These are phyloP conservation scores for Thalassarche chlororhynchos DNA, from an alignment of 2,113 vertebrate genomes.

Conservation along the genomic window DNA sequence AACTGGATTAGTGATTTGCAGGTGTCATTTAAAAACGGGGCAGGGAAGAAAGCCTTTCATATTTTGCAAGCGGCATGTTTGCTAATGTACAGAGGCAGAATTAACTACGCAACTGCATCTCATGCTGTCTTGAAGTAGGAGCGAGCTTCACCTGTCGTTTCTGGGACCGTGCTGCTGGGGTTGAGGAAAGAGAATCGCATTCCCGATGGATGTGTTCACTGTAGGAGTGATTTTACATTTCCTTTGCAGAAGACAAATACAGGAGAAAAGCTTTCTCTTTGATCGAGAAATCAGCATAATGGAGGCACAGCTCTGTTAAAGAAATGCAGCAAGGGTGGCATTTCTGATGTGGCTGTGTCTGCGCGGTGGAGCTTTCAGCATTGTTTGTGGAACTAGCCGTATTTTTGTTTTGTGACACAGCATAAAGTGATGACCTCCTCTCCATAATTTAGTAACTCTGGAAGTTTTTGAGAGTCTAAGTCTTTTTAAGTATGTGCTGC, in stretches of 20 bases:
- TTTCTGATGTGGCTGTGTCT: background rate
- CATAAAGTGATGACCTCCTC: background rate
- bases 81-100: background rate
- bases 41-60: slow-evolving; percentile 40
- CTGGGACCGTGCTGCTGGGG: background rate
- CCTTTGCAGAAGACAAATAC: background rate
- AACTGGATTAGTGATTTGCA: slow-evolving; percentile 57
- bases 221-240: background rate
- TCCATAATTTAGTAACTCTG: background rate
- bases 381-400: background rate
- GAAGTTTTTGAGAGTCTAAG: background rate
- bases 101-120: background rate
- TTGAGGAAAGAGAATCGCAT: background rate
- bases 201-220: background rate
- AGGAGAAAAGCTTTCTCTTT: background rate
- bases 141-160: background rate
- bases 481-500: background rate
- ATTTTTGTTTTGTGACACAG: background rate
- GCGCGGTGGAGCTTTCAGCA: background rate
- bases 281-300: background rate
- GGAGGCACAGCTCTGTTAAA: background rate
- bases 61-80: slow-evolving; percentile 2
- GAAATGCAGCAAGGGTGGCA: background rate
- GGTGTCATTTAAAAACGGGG: slow-evolving; percentile 44
- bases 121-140: background rate